Evolutionary conservation across 1,140 invertebrate genomes (phyloP).

Genomic region (Eufriesea mexicana): DNA sequence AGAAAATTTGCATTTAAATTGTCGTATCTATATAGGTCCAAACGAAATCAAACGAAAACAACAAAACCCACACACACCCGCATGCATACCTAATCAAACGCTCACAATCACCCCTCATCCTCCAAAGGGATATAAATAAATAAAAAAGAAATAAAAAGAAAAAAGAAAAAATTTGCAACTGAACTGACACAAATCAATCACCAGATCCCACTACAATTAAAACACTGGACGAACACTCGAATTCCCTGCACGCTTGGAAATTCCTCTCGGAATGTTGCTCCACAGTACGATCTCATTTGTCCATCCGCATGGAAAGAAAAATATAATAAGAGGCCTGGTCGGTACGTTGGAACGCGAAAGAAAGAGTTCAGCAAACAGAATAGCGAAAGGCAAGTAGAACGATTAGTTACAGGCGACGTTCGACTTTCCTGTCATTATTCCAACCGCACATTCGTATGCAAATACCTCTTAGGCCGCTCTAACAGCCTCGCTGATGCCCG

Average conservation of each 20-base stretch:
- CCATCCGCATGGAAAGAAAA: neutral
- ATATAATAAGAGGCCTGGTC: slow-evolving; percentile 5
- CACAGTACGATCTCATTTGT: slow-evolving; percentile 8
- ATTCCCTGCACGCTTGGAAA: neutral
- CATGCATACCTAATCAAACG: too few relatives aligned
- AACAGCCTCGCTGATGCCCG: neutral
- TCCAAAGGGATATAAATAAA: too few relatives aligned
- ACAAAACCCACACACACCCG: too few relatives aligned
- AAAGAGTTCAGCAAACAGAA: slow-evolving; percentile 27
- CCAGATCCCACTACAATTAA: too few relatives aligned
- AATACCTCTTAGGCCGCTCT: slow-evolving; percentile 63
- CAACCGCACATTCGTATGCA: slow-evolving; percentile 74
- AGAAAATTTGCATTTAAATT: too few relatives aligned
- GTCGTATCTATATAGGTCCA: too few relatives aligned
- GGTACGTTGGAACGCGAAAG: neutral
- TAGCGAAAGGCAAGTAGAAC: slow-evolving; percentile 50
- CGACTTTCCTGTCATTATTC: slow-evolving; percentile 68
- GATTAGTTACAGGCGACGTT: slow-evolving; percentile 77
- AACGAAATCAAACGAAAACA: too few relatives aligned
- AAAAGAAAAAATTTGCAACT: neutral
- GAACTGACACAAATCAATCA: neutral
- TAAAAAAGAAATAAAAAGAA: fast-evolving
- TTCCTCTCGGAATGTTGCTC: neutral
- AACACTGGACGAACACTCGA: neutral
- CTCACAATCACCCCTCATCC: too few relatives aligned